Conservation (phyloP, 2,888 invertebrate species). For the Philereme transversata region DNA sequence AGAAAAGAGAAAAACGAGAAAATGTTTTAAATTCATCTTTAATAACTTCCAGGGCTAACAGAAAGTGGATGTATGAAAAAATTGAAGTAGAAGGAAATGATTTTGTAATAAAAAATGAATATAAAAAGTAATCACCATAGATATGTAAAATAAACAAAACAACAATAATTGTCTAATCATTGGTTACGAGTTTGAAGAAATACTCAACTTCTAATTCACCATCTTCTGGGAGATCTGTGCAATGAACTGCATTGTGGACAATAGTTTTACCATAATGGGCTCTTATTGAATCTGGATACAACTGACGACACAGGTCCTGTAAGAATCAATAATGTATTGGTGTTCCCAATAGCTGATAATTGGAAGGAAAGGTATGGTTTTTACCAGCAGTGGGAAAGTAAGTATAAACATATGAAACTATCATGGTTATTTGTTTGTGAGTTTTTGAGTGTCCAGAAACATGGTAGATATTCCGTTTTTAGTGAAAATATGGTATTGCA, state of each 20-base stretch:
- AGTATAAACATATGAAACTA: too few species aligned
- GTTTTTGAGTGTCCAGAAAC: too few species aligned
- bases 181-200: slow-evolving; percentile 87
- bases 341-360: too few species aligned
- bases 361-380: too few species aligned
- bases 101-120: slow-evolving; percentile 84
- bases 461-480: too few species aligned
- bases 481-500: too few species aligned
- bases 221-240: slow-evolving; percentile 96
- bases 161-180: slow-evolving; percentile 39
- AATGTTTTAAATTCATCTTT: neutral
- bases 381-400: too few species aligned
- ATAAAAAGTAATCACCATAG: slow-evolving; percentile 59
- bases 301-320: slow-evolving; percentile 80
- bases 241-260: slow-evolving; percentile 94
- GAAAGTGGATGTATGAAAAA: slow-evolving; percentile 91
- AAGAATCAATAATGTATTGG: slow-evolving; percentile 16
- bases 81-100: slow-evolving; percentile 92
- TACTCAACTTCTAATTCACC: slow-evolving; percentile 91
- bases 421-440: too few species aligned
- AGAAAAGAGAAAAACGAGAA: too few species aligned
- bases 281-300: slow-evolving; percentile 92
- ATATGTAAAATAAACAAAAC: slow-evolving; percentile 12
- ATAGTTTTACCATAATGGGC: slow-evolving; percentile 92
- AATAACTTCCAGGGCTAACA: slow-evolving; percentile 83